Evolutionary conservation across 2,888 invertebrate species (phyloP).

Genomic region (Thera obeliscata): DNA sequence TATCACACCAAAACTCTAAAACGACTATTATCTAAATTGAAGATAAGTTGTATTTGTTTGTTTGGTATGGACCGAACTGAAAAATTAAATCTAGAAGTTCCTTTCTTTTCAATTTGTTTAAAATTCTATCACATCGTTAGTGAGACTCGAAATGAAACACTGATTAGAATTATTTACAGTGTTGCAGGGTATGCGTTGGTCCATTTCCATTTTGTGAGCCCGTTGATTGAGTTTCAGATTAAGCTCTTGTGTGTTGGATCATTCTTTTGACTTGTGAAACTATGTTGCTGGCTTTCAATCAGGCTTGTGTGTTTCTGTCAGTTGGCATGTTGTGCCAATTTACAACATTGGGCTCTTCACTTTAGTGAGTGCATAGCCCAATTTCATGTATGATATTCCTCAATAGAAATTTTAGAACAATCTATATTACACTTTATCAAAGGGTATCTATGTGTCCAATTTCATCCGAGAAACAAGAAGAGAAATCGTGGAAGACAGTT

Average conservation of each 20-base stretch:
- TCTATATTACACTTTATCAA: no score
- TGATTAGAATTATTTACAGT: conserved; percentile 15
- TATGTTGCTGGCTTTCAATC: conserved; percentile 27
- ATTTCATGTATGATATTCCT: not conserved
- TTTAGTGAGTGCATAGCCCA: not conserved
- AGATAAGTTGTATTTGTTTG: no score
- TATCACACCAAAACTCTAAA: no score
- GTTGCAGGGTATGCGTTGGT: conserved; percentile 58
- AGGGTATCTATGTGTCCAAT: no score
- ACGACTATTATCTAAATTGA: no score
- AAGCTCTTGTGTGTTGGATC: conserved; percentile 50
- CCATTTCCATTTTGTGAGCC: conserved; percentile 69
- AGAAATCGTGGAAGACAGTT: no score
- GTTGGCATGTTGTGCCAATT: conserved; percentile 2
- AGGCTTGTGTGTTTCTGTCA: conserved; percentile 8
- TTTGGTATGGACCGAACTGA: no score
- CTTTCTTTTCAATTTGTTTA: no score
- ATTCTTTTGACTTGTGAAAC: conserved; percentile 47
- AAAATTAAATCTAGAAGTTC: no score
- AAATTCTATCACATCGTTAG: not conserved
- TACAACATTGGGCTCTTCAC: not conserved
- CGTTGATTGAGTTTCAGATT: conserved; percentile 77
- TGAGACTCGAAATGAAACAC: not conserved
- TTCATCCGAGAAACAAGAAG: no score
- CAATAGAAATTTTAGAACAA: no score